These are phyloP conservation scores for Pseudorhiza aurosa DNA, from an alignment of 30 jellyfish, hydroid and myxozoan species.

Conservation along the genomic window DNA sequence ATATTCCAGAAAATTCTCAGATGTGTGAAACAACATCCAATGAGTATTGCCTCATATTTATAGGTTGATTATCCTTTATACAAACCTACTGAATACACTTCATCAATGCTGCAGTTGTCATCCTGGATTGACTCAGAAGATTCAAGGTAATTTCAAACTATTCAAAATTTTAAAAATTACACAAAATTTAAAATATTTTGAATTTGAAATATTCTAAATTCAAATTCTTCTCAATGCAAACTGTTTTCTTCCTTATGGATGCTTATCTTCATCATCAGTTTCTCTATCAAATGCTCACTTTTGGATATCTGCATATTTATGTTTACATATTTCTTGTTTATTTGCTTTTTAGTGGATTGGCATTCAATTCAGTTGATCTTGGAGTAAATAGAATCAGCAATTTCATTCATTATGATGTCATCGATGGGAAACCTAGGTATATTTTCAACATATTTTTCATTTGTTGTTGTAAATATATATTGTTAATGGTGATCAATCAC, in stretches of 20 bases:
- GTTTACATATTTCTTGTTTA: not conserved
- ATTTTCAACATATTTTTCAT: not conserved
- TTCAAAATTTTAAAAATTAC: no score
- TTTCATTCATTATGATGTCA: slow-evolving; percentile 50
- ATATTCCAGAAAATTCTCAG: no score
- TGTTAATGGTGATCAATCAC: no score
- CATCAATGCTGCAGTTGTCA: slow-evolving; percentile 36
- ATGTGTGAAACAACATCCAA: no score
- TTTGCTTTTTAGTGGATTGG: slow-evolving; percentile 32
- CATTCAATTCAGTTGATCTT: slow-evolving; percentile 45
- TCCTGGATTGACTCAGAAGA: slow-evolving; percentile 52
- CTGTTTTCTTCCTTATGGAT: no score
- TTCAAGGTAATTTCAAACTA: slow-evolving; percentile 34
- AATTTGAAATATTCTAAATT: no score
- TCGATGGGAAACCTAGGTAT: slow-evolving; percentile 64
- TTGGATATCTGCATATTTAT: not conserved
- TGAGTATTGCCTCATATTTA: not conserved
- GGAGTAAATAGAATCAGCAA: slow-evolving; percentile 55
- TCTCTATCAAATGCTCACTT: no score
- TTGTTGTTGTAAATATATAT: no score
- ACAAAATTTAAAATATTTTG: no score
- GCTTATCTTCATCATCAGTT: no score
- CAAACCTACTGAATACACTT: slow-evolving; percentile 57
- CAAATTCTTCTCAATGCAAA: no score
- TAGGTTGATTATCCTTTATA: slow-evolving; percentile 50